phyloP scores from a whole-genome alignment of 2,113 vertebrate species.

The Raphicerus campestris region DNA sequence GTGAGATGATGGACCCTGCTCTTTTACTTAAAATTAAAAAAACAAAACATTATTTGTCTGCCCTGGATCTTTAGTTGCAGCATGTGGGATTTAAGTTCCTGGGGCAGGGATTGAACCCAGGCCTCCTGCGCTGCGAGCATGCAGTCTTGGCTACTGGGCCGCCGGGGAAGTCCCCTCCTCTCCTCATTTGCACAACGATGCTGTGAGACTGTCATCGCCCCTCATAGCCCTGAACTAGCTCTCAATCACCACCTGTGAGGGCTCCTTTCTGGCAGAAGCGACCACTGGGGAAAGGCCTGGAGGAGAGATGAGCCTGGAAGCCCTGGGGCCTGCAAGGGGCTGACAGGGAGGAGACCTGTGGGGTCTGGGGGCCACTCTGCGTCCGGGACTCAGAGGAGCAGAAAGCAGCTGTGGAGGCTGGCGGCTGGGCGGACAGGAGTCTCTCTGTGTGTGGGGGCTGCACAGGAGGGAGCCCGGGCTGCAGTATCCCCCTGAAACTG shows the following conservation, averaged over 20 bases:
- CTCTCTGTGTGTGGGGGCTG: neutral
- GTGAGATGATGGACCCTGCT: neutral
- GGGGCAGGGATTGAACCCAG: neutral
- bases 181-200: too few species aligned
- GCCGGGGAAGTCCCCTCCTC: neutral
- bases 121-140: fast-evolving
- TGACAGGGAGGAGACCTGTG: fast-evolving
- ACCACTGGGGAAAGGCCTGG: fast-evolving
- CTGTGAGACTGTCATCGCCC: neutral
- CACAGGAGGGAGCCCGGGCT: neutral
- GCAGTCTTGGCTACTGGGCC: neutral
- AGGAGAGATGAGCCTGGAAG: neutral
- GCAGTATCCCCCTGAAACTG: neutral
- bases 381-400: neutral
- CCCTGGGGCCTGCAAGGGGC: neutral
- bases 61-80: neutral
- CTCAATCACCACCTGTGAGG: neutral
- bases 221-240: neutral
- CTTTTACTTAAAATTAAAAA: neutral
- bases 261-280: neutral
- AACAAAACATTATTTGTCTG: neutral
- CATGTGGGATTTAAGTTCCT: neutral
- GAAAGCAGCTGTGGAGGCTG: too few species aligned
- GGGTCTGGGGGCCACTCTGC: neutral
- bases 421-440: neutral